These are phyloP conservation scores for Grammomys surdaster DNA, from an alignment of 2,113 vertebrate genomes.

Conservation along the genomic window DNA sequence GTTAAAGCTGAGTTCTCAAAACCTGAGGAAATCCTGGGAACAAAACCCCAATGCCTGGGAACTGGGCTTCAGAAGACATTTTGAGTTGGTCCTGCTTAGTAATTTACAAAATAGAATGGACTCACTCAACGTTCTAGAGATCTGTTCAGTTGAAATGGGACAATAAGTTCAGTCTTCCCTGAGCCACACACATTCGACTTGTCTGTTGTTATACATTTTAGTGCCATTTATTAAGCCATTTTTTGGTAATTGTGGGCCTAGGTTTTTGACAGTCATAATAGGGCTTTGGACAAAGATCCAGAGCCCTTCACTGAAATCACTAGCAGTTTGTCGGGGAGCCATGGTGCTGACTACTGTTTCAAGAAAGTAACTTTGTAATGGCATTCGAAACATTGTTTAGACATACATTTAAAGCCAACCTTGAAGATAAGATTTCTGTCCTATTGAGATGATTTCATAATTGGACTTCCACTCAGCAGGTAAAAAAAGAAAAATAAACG, in stretches of 20 bases:
- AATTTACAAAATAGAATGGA: conserved; percentile 69
- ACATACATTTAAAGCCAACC: conserved; percentile 19
- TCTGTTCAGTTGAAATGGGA: conserved; percentile 11
- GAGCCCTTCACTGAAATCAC: conserved; percentile 39
- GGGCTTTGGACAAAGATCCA: conserved; percentile 43
- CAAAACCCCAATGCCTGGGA: conserved; percentile 83
- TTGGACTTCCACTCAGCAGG: background rate
- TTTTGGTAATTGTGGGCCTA: background rate
- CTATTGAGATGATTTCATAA: conserved; percentile 10
- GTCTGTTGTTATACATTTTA: background rate
- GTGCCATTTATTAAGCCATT: conserved; percentile 39
- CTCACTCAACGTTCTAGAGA: conserved; percentile 29
- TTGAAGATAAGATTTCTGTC: conserved; percentile 56
- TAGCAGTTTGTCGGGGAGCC: background rate
- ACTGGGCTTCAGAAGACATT: conserved; percentile 74
- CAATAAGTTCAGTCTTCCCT: background rate
- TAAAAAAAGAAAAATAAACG: background rate
- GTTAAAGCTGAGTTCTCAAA: conserved; percentile 84
- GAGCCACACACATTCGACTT: background rate
- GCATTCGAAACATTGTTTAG: background rate
- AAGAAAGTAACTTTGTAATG: background rate
- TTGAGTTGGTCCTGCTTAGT: conserved; percentile 60
- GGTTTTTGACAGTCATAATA: conserved; percentile 41
- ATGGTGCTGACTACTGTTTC: background rate
- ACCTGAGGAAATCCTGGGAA: conserved; percentile 86